These are phyloP conservation scores for Oplegnathus fasciatus DNA, from an alignment of 2,113 vertebrate species.

Conservation along the genomic window DNA sequence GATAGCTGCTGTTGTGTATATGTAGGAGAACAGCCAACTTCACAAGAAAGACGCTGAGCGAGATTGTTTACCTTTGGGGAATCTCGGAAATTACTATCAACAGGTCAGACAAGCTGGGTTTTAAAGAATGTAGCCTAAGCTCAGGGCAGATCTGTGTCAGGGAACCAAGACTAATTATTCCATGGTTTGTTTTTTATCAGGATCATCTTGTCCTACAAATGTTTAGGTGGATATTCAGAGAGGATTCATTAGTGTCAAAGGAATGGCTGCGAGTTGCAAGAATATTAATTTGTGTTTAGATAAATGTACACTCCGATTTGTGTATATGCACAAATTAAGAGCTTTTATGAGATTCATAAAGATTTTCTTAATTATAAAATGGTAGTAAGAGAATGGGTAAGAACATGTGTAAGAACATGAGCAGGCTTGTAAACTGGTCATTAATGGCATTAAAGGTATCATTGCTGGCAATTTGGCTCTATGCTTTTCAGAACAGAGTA, in stretches of 20 bases:
- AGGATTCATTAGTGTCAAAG: no score
- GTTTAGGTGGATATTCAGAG: not conserved
- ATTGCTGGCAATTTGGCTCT: no score
- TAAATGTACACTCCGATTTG: not conserved
- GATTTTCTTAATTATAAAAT: not conserved
- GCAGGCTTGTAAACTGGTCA: not conserved
- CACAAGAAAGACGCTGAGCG: constrained; percentile 21
- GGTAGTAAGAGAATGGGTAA: not conserved
- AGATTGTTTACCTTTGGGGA: constrained; percentile 54
- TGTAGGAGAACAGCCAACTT: constrained; percentile 74
- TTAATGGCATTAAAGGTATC: not conserved
- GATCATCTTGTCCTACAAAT: constrained; percentile 3
- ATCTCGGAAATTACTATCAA: constrained; percentile 44
- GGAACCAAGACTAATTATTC: not conserved
- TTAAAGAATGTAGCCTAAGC: constrained; percentile 17
- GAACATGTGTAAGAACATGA: not conserved
- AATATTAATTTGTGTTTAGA: no score
- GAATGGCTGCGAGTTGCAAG: no score
- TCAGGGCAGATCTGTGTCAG: not conserved
- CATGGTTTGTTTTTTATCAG: not conserved
- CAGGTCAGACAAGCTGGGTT: constrained; percentile 42
- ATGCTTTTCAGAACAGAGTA: no score
- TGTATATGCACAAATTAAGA: not conserved
- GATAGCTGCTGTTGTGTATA: constrained; percentile 61
- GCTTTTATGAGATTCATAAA: no score